phyloP scores from a whole-genome alignment of 2,113 vertebrate species.

The Lepus europaeus region DNA sequence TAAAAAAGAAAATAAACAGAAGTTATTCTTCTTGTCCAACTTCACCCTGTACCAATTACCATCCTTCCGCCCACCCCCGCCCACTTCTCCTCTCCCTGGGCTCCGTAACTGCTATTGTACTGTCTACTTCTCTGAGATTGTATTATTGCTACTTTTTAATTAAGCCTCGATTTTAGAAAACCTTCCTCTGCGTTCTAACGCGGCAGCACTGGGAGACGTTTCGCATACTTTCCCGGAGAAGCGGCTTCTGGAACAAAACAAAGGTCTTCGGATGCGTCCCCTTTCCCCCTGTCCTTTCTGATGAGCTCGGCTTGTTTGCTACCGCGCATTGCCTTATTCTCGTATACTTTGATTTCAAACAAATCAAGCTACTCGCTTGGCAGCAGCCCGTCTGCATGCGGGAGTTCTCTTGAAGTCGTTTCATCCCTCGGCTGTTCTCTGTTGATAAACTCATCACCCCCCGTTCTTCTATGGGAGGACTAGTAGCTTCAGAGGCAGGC shows the following conservation, averaged over 20 bases:
- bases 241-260: neutral
- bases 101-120: neutral
- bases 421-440: neutral
- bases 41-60: fast-evolving
- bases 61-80: neutral
- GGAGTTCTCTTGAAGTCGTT: conserved; percentile 24
- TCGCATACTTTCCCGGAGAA: neutral
- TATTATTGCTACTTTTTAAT: neutral
- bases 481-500: neutral
- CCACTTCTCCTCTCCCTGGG: no score
- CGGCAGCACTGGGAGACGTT: neutral
- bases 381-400: neutral
- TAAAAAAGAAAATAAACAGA: neutral
- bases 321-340: neutral
- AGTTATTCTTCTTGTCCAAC: no score
- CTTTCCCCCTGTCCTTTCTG: no score
- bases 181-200: neutral
- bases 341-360: conserved; percentile 1
- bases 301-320: conserved; percentile 37
- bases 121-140: neutral
- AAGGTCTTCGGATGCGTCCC: conserved; percentile 3
- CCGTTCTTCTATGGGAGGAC: neutral
- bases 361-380: neutral
- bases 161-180: neutral
- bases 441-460: neutral